phyloP scores from a whole-genome alignment of 2,888 invertebrate species.

The Brachyptera putata region DNA sequence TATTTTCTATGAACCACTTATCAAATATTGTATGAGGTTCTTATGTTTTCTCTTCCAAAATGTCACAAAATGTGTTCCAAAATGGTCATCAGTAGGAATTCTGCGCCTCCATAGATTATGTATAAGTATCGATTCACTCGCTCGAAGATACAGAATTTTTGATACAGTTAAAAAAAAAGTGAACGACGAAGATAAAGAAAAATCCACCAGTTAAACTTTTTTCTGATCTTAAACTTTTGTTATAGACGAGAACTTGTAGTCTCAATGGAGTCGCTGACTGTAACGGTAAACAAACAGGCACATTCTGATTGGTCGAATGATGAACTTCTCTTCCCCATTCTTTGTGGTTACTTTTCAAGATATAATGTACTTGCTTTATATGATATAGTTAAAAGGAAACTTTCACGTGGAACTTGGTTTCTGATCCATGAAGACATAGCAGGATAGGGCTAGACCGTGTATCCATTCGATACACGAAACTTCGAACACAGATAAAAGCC shows the following conservation, averaged over 20 bases:
- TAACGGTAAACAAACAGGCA: slow-evolving; percentile 24
- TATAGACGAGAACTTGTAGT: slow-evolving; percentile 5
- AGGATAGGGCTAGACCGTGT: not conserved
- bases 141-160: slow-evolving; percentile 5
- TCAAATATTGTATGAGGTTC: too few species aligned
- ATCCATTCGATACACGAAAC: not conserved
- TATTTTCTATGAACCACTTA: too few species aligned
- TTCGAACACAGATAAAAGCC: not conserved
- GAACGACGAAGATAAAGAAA: not conserved
- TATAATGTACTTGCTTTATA: slow-evolving; percentile 6
- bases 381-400: slow-evolving; percentile 8
- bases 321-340: slow-evolving; percentile 5
- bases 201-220: slow-evolving; percentile 15
- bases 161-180: slow-evolving; percentile 2
- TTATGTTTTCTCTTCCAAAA: not conserved
- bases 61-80: too few species aligned
- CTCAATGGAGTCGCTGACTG: slow-evolving; percentile 16
- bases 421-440: not conserved
- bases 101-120: too few species aligned
- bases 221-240: slow-evolving; percentile 25
- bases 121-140: slow-evolving; percentile 4
- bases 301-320: slow-evolving; percentile 22
- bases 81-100: not conserved
- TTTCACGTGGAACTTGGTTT: not conserved
- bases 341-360: slow-evolving; percentile 10